Evolutionary conservation across 1,140 invertebrate species (phyloP).

Genomic region (Procambarus virginalis): DNA sequence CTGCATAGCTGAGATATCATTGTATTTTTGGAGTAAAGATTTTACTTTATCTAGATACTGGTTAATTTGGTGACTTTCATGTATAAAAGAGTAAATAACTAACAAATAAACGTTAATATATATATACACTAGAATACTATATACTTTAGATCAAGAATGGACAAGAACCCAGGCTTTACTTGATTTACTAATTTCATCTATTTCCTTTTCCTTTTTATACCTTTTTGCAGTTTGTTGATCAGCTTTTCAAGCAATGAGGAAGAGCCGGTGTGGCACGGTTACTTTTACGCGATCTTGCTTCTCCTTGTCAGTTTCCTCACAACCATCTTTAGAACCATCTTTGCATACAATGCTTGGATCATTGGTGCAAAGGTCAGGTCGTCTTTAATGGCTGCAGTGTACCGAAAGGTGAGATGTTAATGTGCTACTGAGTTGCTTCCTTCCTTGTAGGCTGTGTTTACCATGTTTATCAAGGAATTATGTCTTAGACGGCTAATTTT

Average conservation of each 20-base stretch:
- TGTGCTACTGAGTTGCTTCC: too few species aligned
- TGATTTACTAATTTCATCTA: not conserved
- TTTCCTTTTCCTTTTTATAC: not conserved
- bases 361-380: constrained; percentile 93
- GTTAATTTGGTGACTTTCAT: too few species aligned
- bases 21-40: too few species aligned
- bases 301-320: constrained; percentile 88
- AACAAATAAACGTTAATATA: not conserved
- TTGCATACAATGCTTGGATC: constrained; percentile 91
- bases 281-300: constrained; percentile 77
- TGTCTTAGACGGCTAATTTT: too few species aligned
- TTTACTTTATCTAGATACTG: too few species aligned
- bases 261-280: constrained; percentile 78
- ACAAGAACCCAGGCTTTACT: too few species aligned
- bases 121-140: not conserved
- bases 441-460: too few species aligned
- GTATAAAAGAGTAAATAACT: too few species aligned
- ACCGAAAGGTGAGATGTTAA: constrained; percentile 83
- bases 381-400: constrained; percentile 92
- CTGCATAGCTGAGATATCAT: too few species aligned
- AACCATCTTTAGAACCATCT: constrained; percentile 90
- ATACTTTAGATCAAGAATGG: not conserved
- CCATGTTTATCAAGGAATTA: too few species aligned
- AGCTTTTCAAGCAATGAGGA: not conserved
- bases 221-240: not conserved